Evolutionary conservation across 2,888 invertebrate genomes (phyloP).

Genomic region (Pelosia muscerda): DNA sequence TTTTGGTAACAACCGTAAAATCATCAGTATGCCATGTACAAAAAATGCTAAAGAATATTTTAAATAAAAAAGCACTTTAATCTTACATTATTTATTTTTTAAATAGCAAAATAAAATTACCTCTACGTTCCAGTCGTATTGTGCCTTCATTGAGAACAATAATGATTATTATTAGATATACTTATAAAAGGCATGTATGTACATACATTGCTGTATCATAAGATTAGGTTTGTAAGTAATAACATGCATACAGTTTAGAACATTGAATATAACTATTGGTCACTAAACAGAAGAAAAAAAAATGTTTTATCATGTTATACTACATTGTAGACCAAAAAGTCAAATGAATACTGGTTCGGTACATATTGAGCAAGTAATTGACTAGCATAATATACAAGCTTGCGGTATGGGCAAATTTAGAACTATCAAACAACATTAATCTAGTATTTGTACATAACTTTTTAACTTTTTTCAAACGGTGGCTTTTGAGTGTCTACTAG

Average conservation of each 20-base stretch:
- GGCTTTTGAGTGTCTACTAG: too few species aligned
- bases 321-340: constrained; percentile 2
- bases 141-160: constrained; percentile 43
- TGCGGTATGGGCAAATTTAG: neutral
- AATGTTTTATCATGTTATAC: neutral
- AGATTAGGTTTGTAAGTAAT: constrained; percentile 35
- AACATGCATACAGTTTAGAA: constrained; percentile 50
- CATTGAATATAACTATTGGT: neutral
- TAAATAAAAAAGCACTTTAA: constrained; percentile 17
- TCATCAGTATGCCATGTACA: too few species aligned
- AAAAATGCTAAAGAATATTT: neutral
- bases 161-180: constrained; percentile 44
- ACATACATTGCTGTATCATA: constrained; percentile 35
- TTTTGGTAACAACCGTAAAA: too few species aligned
- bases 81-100: constrained; percentile 60
- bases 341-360: constrained; percentile 17
- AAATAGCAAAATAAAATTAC: constrained; percentile 61
- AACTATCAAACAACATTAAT: neutral
- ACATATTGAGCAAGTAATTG: constrained; percentile 47
- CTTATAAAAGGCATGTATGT: constrained; percentile 35
- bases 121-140: constrained; percentile 50
- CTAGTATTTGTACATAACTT: neutral
- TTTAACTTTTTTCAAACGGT: neutral
- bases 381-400: constrained; percentile 26
- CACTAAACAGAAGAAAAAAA: neutral